A percentile compares a stretch with the other conserved stretches of the same genome.
Evolutionary conservation across 2,797 vertebrate genomes (phyloP).

Genomic region (Danio aesculapii): DNA sequence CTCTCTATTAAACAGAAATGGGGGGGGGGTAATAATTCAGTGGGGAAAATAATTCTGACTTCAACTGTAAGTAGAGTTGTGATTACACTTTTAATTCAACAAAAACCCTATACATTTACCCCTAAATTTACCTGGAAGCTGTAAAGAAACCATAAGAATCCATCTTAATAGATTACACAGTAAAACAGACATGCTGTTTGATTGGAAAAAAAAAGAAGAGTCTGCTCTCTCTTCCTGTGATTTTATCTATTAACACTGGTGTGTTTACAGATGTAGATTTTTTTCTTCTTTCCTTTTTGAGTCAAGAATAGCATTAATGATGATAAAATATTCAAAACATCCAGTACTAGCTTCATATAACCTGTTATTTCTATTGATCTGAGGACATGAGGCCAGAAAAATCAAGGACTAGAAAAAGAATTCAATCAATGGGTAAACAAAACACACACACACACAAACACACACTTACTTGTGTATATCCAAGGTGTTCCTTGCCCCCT

Average conservation of each 20-base stretch:
- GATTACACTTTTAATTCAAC: too few relatives aligned
- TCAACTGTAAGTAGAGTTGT: too few relatives aligned
- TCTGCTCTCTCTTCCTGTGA: not conserved
- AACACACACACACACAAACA: not conserved
- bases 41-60: too few relatives aligned
- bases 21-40: too few relatives aligned
- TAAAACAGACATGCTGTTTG: not conserved
- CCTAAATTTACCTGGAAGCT: too few relatives aligned
- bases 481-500: slow-evolving; percentile 36
- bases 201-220: not conserved
- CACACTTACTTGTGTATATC: not conserved
- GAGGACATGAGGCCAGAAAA: slow-evolving; percentile 1
- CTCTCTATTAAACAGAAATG: too few relatives aligned
- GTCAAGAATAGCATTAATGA: slow-evolving; percentile 8
- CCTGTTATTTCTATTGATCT: slow-evolving; percentile 37
- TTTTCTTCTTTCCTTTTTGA: too few relatives aligned
- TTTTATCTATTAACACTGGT: not conserved
- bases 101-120: too few relatives aligned
- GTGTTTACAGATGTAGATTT: slow-evolving; percentile 10
- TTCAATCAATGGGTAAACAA: slow-evolving; percentile 30
- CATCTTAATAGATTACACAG: not conserved
- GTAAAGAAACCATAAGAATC: not conserved
- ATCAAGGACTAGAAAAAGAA: slow-evolving; percentile 33
- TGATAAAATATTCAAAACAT: slow-evolving; percentile 7
- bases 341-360: not conserved